These are phyloP conservation scores for Aldabrachelys gigantea DNA, from an alignment of 2,113 vertebrate species.

Conservation along the genomic window DNA sequence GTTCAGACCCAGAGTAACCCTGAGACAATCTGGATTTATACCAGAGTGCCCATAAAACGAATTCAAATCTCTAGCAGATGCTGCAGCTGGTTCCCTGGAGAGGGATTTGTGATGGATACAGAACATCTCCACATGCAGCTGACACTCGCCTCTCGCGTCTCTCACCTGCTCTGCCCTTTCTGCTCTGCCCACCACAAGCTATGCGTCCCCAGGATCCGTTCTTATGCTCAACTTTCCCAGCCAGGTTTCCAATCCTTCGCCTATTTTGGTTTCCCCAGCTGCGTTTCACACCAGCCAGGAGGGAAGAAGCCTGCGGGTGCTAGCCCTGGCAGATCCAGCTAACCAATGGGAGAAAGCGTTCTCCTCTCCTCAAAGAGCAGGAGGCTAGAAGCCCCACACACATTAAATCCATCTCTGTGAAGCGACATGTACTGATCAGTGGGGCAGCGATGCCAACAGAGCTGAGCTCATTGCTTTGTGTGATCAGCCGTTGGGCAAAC, in stretches of 20 bases:
- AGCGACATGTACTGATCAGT: accelerated
- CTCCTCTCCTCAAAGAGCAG: neutral
- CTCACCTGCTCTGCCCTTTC: neutral
- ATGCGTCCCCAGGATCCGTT: accelerated
- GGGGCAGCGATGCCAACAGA: neutral
- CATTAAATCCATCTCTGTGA: neutral
- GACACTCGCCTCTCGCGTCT: neutral
- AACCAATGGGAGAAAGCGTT: neutral
- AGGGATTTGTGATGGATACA: neutral
- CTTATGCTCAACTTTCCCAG: neutral
- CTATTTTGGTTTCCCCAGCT: neutral
- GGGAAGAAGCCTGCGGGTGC: neutral
- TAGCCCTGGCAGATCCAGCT: neutral
- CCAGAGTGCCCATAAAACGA: neutral
- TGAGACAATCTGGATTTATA: neutral
- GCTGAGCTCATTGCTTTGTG: accelerated
- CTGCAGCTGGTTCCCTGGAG: neutral
- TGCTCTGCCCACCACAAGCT: accelerated
- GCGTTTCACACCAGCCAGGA: conserved; percentile 36
- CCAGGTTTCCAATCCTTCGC: conserved; percentile 14
- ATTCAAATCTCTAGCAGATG: neutral
- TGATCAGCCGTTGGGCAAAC: accelerated
- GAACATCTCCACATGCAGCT: neutral
- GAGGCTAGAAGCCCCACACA: neutral
- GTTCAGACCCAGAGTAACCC: neutral